phyloP scores from a whole-genome alignment of 2,113 vertebrate genomes.

The Zosterops lateralis region DNA sequence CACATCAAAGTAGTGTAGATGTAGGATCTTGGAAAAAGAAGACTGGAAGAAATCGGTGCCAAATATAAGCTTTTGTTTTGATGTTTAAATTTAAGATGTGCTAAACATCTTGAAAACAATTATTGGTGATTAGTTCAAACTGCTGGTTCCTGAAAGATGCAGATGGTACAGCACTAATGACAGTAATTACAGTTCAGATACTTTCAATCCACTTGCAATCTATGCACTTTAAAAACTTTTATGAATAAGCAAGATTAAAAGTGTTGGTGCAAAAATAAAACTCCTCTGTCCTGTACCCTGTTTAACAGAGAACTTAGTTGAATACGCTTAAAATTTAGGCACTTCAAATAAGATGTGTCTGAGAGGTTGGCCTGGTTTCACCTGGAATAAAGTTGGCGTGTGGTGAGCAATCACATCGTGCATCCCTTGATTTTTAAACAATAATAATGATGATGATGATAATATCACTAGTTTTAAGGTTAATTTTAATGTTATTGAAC shows the following conservation, averaged over 20 bases:
- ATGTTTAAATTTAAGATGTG: conserved; percentile 63
- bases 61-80: conserved; percentile 68
- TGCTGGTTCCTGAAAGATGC: conserved; percentile 51
- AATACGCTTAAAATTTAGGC: conserved; percentile 16
- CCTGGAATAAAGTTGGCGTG: background rate
- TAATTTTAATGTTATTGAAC: too few relatives aligned
- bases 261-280: conserved; percentile 39
- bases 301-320: background rate
- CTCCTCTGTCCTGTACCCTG: background rate
- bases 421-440: background rate
- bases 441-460: too few relatives aligned
- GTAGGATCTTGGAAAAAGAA: background rate
- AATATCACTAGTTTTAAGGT: background rate
- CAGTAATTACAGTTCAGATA: conserved; percentile 62
- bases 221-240: conserved; percentile 24
- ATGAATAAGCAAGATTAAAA: conserved; percentile 46
- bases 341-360: background rate
- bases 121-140: conserved; percentile 68
- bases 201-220: conserved; percentile 51
- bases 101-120: conserved; percentile 66
- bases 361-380: background rate
- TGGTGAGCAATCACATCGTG: background rate
- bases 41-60: conserved; percentile 21
- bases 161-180: conserved; percentile 55
- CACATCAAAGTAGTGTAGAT: background rate